Percentiles rank a stretch among this genome's conserved stretches.
phyloP scores from a whole-genome alignment of 1,140 invertebrate species.

The Callitettix versicolor region DNA sequence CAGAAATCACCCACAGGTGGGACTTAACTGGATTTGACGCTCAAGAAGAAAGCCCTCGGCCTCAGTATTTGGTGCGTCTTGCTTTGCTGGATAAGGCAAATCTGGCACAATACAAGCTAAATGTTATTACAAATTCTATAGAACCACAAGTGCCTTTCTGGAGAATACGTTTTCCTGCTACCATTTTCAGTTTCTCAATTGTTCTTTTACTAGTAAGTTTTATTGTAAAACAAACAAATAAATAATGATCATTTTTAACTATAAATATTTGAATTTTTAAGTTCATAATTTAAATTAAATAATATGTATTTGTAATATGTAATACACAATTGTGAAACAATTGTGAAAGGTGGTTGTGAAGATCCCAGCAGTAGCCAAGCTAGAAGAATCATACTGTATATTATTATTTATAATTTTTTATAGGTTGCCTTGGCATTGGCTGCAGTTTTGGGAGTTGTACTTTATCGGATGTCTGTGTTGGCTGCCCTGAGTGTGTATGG shows the following conservation, averaged over 20 bases:
- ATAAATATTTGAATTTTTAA: too few relatives aligned
- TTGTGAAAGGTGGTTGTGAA: too few relatives aligned
- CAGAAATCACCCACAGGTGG: constrained; percentile 84
- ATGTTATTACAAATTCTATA: constrained; percentile 62
- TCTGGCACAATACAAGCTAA: constrained; percentile 35
- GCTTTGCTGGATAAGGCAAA: constrained; percentile 47
- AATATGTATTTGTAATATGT: too few relatives aligned
- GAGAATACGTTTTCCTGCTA: constrained; percentile 72
- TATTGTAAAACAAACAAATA: background rate
- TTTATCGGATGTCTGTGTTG: constrained; percentile 82
- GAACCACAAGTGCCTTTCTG: constrained; percentile 83
- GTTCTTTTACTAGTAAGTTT: constrained; percentile 60
- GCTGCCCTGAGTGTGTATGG: constrained; percentile 53
- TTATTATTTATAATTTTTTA: too few relatives aligned
- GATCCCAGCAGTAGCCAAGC: too few relatives aligned
- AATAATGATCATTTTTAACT: constrained; percentile 21
- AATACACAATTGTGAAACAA: too few relatives aligned
- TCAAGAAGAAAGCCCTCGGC: constrained; percentile 78
- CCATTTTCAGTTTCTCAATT: constrained; percentile 73
- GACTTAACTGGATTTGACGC: constrained; percentile 79
- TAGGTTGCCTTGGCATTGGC: constrained; percentile 68
- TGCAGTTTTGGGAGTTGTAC: constrained; percentile 78
- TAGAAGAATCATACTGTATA: too few relatives aligned
- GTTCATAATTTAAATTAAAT: too few relatives aligned
- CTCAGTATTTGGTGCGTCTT: constrained; percentile 63